A percentile compares a stretch with the other conserved stretches of the same genome.
phyloP scores from a whole-genome alignment of 2,888 invertebrate genomes.

The Cataglyphis rosenhaueri region DNA sequence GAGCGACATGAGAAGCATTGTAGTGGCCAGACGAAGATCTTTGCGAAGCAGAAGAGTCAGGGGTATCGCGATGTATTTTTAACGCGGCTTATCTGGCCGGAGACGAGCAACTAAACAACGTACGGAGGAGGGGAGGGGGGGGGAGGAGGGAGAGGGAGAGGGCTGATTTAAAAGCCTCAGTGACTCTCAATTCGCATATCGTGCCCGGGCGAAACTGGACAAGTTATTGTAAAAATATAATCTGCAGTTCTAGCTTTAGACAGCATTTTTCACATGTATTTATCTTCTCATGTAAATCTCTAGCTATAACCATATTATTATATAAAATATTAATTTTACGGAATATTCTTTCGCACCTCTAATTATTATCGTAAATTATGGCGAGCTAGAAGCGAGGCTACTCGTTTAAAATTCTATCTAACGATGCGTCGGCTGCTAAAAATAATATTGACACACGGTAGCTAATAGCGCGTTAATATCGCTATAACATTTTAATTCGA shows the following conservation, averaged over 20 bases:
- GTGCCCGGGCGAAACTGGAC: neutral
- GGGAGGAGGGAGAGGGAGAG: neutral
- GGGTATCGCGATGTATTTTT: conserved; percentile 50
- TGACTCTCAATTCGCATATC: conserved; percentile 41
- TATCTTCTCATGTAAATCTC: neutral
- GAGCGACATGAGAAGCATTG: conserved; percentile 36
- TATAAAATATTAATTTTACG: neutral
- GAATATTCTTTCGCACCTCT: neutral
- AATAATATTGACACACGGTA: conserved; percentile 43
- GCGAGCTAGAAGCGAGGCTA: neutral
- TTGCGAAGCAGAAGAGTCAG: conserved; percentile 33
- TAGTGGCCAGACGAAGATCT: conserved; percentile 40
- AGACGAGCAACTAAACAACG: conserved; percentile 55
- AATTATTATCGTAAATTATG: neutral
- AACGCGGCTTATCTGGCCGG: conserved; percentile 54
- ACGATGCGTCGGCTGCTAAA: conserved; percentile 23
- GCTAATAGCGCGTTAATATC: conserved; percentile 38
- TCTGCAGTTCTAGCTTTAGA: neutral
- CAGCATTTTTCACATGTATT: neutral
- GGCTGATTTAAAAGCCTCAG: conserved; percentile 57
- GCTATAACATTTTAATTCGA: conserved; percentile 46
- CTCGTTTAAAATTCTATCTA: conserved; percentile 24
- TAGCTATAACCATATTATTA: neutral
- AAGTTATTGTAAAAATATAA: neutral
- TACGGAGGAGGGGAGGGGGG: neutral